These are phyloP conservation scores for Kryphioiulus occultus DNA, from an alignment of 2,888 invertebrate genomes.

Conservation along the genomic window DNA sequence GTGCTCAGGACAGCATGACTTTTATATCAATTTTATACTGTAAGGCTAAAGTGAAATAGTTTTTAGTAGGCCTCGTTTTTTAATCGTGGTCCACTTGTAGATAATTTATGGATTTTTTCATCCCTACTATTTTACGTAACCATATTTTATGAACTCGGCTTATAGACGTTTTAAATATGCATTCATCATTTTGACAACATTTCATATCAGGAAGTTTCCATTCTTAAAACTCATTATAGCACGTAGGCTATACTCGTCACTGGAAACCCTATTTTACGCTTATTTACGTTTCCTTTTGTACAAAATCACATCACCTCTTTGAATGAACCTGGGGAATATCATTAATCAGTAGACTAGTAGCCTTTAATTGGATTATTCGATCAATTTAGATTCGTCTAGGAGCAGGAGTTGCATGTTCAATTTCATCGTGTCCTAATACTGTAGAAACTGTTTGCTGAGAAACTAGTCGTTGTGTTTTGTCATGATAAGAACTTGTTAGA, in stretches of 20 bases:
- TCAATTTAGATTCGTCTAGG: not conserved
- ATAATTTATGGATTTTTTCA: not conserved
- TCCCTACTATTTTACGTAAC: no score
- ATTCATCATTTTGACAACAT: not conserved
- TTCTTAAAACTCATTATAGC: conserved; percentile 6
- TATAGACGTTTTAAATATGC: not conserved
- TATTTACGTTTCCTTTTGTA: not conserved
- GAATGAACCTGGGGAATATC: not conserved
- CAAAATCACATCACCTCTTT: not conserved
- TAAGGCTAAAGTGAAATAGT: not conserved
- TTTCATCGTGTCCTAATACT: not conserved
- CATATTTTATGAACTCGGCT: not conserved
- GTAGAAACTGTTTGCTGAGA: not conserved
- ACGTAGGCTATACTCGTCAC: no score
- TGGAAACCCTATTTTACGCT: not conserved
- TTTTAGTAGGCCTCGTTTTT: not conserved
- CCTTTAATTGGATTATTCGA: not conserved
- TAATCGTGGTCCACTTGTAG: not conserved
- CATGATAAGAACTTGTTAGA: not conserved
- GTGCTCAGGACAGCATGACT: not conserved
- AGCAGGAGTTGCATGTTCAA: not conserved
- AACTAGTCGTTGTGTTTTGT: not conserved
- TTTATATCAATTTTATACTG: not conserved
- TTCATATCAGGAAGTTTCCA: not conserved
- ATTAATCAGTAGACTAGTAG: conserved; percentile 1